Conservation (phyloP, 2,888 invertebrate species). For the Notodonta ziczac region DNA sequence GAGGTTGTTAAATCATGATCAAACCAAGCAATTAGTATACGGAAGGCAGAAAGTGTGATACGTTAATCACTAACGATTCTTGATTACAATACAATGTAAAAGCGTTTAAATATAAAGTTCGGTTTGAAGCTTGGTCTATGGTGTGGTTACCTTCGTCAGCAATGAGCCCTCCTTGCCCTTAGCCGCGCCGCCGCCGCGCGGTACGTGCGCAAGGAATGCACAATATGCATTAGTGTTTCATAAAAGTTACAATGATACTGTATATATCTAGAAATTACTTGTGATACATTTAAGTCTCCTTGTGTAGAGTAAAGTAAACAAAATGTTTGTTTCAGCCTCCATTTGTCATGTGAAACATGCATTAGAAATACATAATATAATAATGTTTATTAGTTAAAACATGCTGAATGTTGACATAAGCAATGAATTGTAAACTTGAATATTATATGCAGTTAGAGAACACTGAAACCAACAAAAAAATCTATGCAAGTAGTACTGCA, state of each 20-base stretch:
- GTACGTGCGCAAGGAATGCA: slow-evolving; percentile 66
- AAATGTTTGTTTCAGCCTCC: too few species aligned
- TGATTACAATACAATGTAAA: not conserved
- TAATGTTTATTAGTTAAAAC: not conserved
- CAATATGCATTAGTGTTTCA: slow-evolving; percentile 66
- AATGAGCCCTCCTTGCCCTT: slow-evolving; percentile 80
- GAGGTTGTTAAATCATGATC: not conserved
- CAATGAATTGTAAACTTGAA: not conserved
- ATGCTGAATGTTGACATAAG: not conserved
- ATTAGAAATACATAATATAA: not conserved
- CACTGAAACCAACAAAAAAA: not conserved
- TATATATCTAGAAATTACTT: not conserved
- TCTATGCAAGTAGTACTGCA: too few species aligned
- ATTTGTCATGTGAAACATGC: not conserved
- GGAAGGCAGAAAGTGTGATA: not conserved
- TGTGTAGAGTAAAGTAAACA: slow-evolving; percentile 2
- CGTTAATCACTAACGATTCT: not conserved
- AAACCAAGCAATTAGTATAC: not conserved
- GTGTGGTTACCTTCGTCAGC: slow-evolving; percentile 77
- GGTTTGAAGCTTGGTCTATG: slow-evolving; percentile 1
- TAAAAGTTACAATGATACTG: slow-evolving; percentile 31
- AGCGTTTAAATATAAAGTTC: not conserved
- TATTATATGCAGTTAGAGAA: not conserved
- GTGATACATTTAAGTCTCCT: not conserved
- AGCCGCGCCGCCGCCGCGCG: slow-evolving; percentile 57